Evolutionary conservation across 1,140 invertebrate genomes (phyloP), one percentile per base, ranked within the genome.

Genomic region (Rhizoglyphus robini): DNA sequence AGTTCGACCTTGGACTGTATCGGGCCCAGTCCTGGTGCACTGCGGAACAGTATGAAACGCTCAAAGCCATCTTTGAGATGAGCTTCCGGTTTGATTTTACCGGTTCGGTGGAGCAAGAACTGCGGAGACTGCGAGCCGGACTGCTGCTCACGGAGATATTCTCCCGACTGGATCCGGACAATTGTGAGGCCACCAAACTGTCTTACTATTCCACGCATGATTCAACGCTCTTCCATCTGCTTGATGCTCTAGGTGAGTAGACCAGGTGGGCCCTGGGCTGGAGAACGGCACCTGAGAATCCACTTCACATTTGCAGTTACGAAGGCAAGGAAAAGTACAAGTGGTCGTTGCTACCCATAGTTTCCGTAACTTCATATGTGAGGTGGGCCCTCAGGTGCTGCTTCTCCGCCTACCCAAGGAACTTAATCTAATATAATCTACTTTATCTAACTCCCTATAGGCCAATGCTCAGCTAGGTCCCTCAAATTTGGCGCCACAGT

Each of bases 151-250:
- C 23, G n/a, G 58, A 60, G 29, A 60, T 60, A n/a, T 30, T 60
- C 29, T 34, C 23, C 2, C 15, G 58, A 32, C 27, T 60, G 13
- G 30, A 60, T 51, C 4, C 20, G 1, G 23, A 23, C 1, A 13
- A 23, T 51, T 20, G 15, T 3, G 2, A 51, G 23, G 1, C 1
- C 23, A 63, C 61, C 31, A 62, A 27, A 29, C 13, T 47, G 81
- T 84, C 83, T 69, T 87, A 86, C 85, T 81, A 86, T 65, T 58
- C 51, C 5, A 59, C 64, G 30, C 58, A 60, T 23, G 58, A 60
- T 46, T 32, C 58, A 20, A 13, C 15, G 23, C 29, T 60, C n/a
- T 60, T 46, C 2, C 38, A 60, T 46, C 15, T 60, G n/a, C 1
- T 3, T 20, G 58, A 60, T 34, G 27, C 58, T 2, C 58, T 60